These are phyloP conservation scores for Orientallactaga bullata DNA, from an alignment of 2,113 vertebrate genomes.

Conservation along the genomic window DNA sequence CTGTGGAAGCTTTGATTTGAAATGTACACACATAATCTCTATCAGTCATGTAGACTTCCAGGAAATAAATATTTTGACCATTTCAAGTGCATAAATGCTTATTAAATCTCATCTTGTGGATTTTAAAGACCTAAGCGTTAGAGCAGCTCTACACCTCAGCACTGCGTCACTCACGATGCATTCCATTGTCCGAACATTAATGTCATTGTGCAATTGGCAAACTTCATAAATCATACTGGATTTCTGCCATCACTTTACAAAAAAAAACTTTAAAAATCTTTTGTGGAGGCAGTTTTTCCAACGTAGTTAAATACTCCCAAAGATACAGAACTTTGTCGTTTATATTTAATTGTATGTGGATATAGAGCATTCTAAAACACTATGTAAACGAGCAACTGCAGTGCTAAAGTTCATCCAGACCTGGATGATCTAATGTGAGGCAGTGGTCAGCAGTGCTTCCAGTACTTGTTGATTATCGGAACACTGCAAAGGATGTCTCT, in stretches of 20 bases:
- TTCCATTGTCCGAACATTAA: constrained; percentile 49
- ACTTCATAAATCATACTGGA: background rate
- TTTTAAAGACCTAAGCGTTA: background rate
- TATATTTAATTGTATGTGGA: background rate
- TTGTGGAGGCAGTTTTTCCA: background rate
- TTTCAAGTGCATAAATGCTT: constrained; percentile 23
- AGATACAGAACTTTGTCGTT: constrained; percentile 12
- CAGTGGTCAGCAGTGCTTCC: constrained; percentile 27
- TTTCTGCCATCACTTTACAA: constrained; percentile 47
- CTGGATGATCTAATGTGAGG: constrained; percentile 36
- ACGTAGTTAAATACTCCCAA: background rate
- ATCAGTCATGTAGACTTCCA: background rate
- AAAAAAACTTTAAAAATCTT: constrained; percentile 22
- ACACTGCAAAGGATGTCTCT: background rate
- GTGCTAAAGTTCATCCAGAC: constrained; percentile 12
- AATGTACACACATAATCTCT: background rate
- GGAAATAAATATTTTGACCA: background rate
- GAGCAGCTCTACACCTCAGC: background rate
- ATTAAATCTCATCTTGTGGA: constrained; percentile 11
- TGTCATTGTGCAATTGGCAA: background rate
- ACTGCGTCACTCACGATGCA: background rate
- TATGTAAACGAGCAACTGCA: background rate
- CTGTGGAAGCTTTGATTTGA: constrained; percentile 54
- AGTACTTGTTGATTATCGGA: constrained; percentile 84
- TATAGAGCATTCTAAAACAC: constrained; percentile 13